These are phyloP conservation scores for Tetrapedia diversipes DNA, from an alignment of 2,888 invertebrate genomes.

Conservation along the genomic window DNA sequence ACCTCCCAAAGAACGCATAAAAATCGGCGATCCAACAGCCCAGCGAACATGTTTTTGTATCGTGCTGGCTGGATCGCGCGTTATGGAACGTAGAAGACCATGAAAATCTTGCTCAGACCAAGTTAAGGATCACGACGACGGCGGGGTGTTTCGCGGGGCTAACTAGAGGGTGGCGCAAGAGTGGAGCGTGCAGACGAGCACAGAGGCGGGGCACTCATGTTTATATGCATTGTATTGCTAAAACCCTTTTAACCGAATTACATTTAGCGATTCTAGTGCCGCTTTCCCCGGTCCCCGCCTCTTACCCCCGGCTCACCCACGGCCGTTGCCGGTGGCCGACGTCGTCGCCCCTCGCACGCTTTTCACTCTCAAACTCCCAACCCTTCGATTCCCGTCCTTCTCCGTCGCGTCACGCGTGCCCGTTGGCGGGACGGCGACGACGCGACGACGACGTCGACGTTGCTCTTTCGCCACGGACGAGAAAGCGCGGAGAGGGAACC, in stretches of 20 bases:
- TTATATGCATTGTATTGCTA: conserved; percentile 83
- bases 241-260: conserved; percentile 83
- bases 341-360: conserved; percentile 27
- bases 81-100: conserved; percentile 19
- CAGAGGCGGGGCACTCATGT: conserved; percentile 79
- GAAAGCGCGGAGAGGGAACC: conserved; percentile 5
- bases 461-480: conserved; percentile 13
- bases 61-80: conserved; percentile 6
- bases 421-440: conserved; percentile 18
- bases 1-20: too few species aligned
- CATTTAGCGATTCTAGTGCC: conserved; percentile 81
- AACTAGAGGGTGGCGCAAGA: conserved; percentile 59
- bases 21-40: too few species aligned
- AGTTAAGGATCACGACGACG: conserved; percentile 41
- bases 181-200: conserved; percentile 68
- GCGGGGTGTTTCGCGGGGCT: conserved; percentile 38
- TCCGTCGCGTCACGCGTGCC: conserved; percentile 23
- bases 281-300: conserved; percentile 57
- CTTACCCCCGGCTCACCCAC: not conserved
- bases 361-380: conserved; percentile 32
- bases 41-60: too few species aligned
- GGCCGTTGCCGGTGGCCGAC: conserved; percentile 31
- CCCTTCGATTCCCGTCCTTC: conserved; percentile 37
- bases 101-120: conserved; percentile 35
- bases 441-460: conserved; percentile 10